Base-by-base conservation (phyloP, 2,888 invertebrate species). In the Heteromurus nitidus region DNA sequence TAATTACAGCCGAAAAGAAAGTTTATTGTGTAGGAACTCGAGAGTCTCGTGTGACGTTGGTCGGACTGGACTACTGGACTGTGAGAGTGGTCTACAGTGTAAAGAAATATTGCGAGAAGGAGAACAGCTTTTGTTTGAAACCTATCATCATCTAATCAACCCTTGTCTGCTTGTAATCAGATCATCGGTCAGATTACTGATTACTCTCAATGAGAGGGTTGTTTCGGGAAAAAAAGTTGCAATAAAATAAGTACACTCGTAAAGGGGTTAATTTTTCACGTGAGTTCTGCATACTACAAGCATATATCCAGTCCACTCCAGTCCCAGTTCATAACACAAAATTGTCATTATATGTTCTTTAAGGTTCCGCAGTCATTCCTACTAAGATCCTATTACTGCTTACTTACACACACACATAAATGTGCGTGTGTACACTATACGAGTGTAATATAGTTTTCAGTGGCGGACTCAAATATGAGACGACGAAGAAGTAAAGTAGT, bases 131-230 rank as follows among this genome's bases (percentile, higher is more conserved):
- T 47, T n/a, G n/a, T 65, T 77, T 36, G 30, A 69, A 81, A 81
- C 81, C 74, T 81, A 81, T 81, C 75, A 81, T 81, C 81, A 81
- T 81, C 81, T 65, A 81, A 81, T 81, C 81, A 81, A 81, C 81
- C 81, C 81, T 81, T 81, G 81, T 75, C 74, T 72, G 62, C 64
- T 62, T 80, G 74, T 75, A 81, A 81, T 75, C 69, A 75, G 75
- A 80, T 72, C 80, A 72, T 73, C 73, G 80, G 67, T 80, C 74
- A 67, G 80, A 80, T 80, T 80, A 68, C 73, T 24, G 53, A n/a
- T 53, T 62, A n/a, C 69, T 60, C 53, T 5, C 50, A 18, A 65
- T 53, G 53, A 79, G 80, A 44, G 80, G 65, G 28, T 26, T n/a
- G n/a, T n/a, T 62, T 70, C 30, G 24, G 26, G 30, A 11, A 62